Percentiles rank a stretch among this genome's conserved stretches.
phyloP scores from a whole-genome alignment of 1,140 invertebrate genomes.

The Globodera rostochiensis region DNA sequence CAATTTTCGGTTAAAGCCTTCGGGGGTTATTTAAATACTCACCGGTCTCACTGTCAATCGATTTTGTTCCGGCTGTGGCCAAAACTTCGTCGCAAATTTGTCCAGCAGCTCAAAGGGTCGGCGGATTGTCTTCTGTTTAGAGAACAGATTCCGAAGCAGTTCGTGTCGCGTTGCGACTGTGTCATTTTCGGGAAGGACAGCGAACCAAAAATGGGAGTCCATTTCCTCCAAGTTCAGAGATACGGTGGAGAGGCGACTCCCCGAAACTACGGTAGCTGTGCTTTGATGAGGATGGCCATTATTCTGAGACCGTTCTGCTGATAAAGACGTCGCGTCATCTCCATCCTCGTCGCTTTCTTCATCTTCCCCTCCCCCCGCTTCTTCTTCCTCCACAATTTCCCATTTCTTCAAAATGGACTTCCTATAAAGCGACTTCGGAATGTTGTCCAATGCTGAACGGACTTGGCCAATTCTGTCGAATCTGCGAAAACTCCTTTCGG shows the following conservation, averaged over 20 bases:
- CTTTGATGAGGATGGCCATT: too few relatives aligned
- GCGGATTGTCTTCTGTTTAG: constrained; percentile 4
- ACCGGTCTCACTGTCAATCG: constrained; percentile 6
- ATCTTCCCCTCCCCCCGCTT: not conserved
- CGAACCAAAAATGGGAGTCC: constrained; percentile 15
- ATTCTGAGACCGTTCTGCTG: too few relatives aligned
- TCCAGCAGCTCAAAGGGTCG: constrained; percentile 9
- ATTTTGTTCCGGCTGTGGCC: not conserved
- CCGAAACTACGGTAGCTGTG: not conserved
- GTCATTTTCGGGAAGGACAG: constrained; percentile 23
- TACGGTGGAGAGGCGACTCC: not conserved
- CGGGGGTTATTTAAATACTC: not conserved
- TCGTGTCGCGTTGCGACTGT: not conserved
- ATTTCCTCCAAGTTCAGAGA: not conserved
- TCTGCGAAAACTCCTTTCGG: not conserved
- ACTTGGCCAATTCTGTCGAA: constrained; percentile 14
- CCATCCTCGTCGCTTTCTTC: not conserved
- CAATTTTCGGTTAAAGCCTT: too few relatives aligned
- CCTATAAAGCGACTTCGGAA: constrained; percentile 9
- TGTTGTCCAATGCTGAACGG: not conserved
- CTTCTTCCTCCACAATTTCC: not conserved
- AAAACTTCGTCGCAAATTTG: constrained; percentile 14
- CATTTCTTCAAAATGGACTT: not conserved
- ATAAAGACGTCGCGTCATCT: too few relatives aligned
- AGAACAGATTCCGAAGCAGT: constrained; percentile 8